Evolutionary conservation across 2,113 vertebrate species (phyloP), one percentile per base, ranked within the genome.

Genomic region (Pungitius pungitius): DNA sequence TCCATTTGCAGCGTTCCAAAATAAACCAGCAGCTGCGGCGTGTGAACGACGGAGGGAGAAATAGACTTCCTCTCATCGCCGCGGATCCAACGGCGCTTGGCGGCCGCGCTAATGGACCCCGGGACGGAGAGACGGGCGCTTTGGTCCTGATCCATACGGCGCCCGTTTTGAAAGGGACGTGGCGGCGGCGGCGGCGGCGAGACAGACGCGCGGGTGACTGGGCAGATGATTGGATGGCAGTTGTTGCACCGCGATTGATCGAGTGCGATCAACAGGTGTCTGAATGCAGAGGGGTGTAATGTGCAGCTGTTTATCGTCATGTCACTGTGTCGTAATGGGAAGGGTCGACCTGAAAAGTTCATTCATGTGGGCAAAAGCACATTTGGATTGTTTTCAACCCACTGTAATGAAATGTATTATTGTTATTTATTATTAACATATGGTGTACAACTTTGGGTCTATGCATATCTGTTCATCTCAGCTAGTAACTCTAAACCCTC

Each of bases 1-100:
- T 88, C 80, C 80, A 84, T 91, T 91, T 89, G 80, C 72, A 75
- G 82, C n/a, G n/a, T n/a, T n/a, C n/a, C n/a, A 8, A 91, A 91
- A 93, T 91, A 92, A 85, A 85, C 73, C 71, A 62, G 75, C 89
- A 91, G 89, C 87, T 63, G 49, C 64, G 55, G 47, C 68, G 52
- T 73, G 57, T 58, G 69, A 45, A 67, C 43, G 13, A 52, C 52
- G 37, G 57, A 63, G 73, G 65, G 57, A 65, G 60, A 74, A 68
- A 78, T 27, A 80, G 61, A 70, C 52, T 2, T 52, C 61, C 85
- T 77, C 78, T 84, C 79, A 84, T 76, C 85, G 73, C 71, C 69
- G 57, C 77, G 76, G 82, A 82, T 85, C 71, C 83, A 69, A 22
- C 43, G 75, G 78, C 45, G 57, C 69, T 72, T 26, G 54, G 60